Evolutionary conservation across 2,113 vertebrate species (phyloP).

Genomic region (Monarcha castaneiventris): DNA sequence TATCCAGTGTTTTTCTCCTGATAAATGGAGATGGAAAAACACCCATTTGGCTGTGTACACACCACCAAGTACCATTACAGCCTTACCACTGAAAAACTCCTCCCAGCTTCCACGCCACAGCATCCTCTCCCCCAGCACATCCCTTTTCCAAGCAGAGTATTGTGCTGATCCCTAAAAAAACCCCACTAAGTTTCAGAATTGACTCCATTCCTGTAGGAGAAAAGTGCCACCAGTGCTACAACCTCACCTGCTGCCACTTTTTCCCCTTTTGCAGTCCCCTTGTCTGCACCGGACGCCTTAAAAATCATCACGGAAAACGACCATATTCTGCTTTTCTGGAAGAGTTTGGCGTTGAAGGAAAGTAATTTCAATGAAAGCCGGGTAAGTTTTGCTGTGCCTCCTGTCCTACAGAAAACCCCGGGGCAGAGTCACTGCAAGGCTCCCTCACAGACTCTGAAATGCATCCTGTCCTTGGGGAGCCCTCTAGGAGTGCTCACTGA

Average conservation of each 20-base stretch:
- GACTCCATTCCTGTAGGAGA: neutral
- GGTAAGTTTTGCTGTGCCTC: constrained; percentile 72
- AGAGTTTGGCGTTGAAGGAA: constrained; percentile 91
- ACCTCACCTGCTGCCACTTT: neutral
- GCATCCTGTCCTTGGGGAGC: neutral
- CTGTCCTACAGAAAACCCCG: neutral
- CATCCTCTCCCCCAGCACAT: neutral
- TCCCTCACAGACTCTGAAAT: neutral
- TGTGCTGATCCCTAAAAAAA: neutral
- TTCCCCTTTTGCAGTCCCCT: constrained; percentile 75
- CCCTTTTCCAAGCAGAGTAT: neutral
- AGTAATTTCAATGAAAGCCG: constrained; percentile 90
- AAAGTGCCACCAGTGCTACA: neutral
- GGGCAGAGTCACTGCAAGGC: neutral
- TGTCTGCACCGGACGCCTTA: constrained; percentile 90
- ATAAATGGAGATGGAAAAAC: neutral
- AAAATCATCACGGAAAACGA: constrained; percentile 92
- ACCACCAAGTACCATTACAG: fast-evolving
- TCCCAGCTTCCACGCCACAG: neutral
- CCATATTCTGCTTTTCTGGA: constrained; percentile 93
- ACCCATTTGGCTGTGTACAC: neutral
- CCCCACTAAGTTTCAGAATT: fast-evolving
- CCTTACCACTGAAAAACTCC: neutral
- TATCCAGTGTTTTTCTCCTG: neutral
- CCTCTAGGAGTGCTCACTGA: neutral